Base-by-base conservation (phyloP, 2,797 vertebrate genomes). In the Mormyrus proboscirostris region DNA sequence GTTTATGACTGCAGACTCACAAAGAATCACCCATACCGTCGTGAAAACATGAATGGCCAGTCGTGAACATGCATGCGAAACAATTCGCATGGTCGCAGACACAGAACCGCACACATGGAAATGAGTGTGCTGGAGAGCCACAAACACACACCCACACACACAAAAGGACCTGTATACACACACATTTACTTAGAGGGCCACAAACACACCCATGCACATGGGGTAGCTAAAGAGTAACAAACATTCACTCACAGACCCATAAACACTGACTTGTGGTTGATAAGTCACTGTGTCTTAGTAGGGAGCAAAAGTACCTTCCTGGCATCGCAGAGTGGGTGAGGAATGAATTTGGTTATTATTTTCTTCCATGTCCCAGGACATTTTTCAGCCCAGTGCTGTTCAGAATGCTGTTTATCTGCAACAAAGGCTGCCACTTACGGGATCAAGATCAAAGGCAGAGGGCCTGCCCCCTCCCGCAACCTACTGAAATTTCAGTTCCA, bases 141-240 rank as follows among this genome's bases (percentile, higher is more conserved):
- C 73, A 44, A 51, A 44, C 73, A 89, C 73, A 89, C 88, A 83
- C 49, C 16, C 69, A 88, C 51, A 88, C 65, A 59, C 47, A 59
- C 53, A 89, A 22, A 76, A 38, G 69, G 38, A 25, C 79, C 85
- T 76, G 57, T 41, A 38, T 53, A 49, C 53, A 86, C 22, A 49
- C 57, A 25, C 59, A 16, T 47, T 33, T 59, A 69, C 53, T 65
- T n/a, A 62, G 38, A 50, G 29, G 29, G 14, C 33, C 69, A 82
- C 69, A n/a, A 50, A 22, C 65, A 83, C 73, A 88, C 69, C 50
- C 47, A 88, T 73, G 73, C 88, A 86, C 53, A 65, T 16, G 25
- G 3, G n/a, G 5, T 51, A 16, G 22, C 49, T 41, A 88, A 41
- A 88, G 59, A 76, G 14, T 50, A 49, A 50, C 49, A 55, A n/a